Percentiles rank a stretch among this genome's conserved stretches.
Conservation (phyloP, 2,797 vertebrate species). For the Sparidentex hasta region DNA sequence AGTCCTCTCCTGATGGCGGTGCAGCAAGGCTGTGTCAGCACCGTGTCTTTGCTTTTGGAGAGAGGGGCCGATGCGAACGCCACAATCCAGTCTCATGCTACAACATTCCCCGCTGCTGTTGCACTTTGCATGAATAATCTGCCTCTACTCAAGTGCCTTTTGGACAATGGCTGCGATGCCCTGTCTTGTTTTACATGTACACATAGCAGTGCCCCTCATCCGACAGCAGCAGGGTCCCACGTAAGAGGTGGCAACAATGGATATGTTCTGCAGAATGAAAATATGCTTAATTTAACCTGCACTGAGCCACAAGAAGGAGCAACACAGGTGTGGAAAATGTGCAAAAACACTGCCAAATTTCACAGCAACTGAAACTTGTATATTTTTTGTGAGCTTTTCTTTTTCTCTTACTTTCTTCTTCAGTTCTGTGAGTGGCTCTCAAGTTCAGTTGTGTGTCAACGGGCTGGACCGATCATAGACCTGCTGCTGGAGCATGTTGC, state of each 20-base stretch:
- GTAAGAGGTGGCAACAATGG: constrained; percentile 30
- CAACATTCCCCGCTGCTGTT: constrained; percentile 91
- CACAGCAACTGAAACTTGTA: not conserved
- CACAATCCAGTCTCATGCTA: constrained; percentile 87
- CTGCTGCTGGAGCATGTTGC: constrained; percentile 95
- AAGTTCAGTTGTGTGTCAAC: constrained; percentile 85
- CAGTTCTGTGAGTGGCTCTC: constrained; percentile 98
- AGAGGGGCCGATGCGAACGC: constrained; percentile 91
- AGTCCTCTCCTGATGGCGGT: constrained; percentile 93
- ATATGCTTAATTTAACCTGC: constrained; percentile 62
- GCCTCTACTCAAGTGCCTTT: constrained; percentile 90
- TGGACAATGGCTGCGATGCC: constrained; percentile 92
- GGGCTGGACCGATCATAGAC: constrained; percentile 91
- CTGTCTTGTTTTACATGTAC: constrained; percentile 91
- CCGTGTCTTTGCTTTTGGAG: constrained; percentile 89
- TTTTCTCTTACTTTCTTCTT: constrained; percentile 40
- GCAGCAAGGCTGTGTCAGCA: constrained; percentile 87
- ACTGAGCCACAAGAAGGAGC: constrained; percentile 48
- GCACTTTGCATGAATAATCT: constrained; percentile 91
- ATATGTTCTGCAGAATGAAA: constrained; percentile 45
- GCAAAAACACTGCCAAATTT: not conserved
- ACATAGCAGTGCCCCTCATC: constrained; percentile 87
- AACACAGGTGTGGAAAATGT: constrained; percentile 84
- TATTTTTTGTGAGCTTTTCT: not conserved
- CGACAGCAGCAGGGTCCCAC: constrained; percentile 63